Base-by-base conservation (phyloP, 53 echinoderm and acorn worm genomes). In the Actinopyga echinites region DNA sequence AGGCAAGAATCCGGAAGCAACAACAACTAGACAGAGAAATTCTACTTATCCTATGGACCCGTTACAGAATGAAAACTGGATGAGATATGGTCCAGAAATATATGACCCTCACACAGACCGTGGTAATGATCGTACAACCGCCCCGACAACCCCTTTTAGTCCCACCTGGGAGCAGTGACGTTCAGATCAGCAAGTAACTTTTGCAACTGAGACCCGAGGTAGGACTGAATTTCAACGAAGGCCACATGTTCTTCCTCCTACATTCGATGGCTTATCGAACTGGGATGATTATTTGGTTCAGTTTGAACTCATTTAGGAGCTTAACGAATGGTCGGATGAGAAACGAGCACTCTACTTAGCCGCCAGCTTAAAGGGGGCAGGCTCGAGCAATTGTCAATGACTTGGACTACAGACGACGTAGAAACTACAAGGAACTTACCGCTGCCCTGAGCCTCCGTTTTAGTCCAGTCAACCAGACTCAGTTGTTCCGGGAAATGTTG, bases 211-310 rank as follows among this genome's bases (percentile, higher is more conserved):
- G 11, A 52, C 13, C n/a, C 75, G 24, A 37, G 15, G 5, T 38
- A 69, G 19, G 22, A 69, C n/a, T 6, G 42, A 33, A 34, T 6
- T 2, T 5, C 28, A 30, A 11, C 19, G 24, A 12, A 3, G 24
- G 3, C 28, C 26, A 12, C 22, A 30, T 26, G 53, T 77, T 4
- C 54, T 23, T 17, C 78, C 78, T 8, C 0, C 54, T 54, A n/a
- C 24, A 0, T 77, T 77, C 40, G 84, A 90, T 56, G 86, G 90
- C 10, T 56, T 66, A 9, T 62, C 79, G 11, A 67, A 64, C 17
- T 87, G 87, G 84, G 67, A 75, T 25, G 84, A 83, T 43, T 87
- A 87, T 57, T 44, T 38, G n/a, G 67, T 87, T 23, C 88, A 91
- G 42, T 84, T 88, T 74, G 87, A 91, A 49, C 43, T 87, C 21